Percentiles rank a stretch among this genome's conserved stretches.
Evolutionary conservation across 2,888 invertebrate genomes (phyloP).

Genomic region (Noctua comes): DNA sequence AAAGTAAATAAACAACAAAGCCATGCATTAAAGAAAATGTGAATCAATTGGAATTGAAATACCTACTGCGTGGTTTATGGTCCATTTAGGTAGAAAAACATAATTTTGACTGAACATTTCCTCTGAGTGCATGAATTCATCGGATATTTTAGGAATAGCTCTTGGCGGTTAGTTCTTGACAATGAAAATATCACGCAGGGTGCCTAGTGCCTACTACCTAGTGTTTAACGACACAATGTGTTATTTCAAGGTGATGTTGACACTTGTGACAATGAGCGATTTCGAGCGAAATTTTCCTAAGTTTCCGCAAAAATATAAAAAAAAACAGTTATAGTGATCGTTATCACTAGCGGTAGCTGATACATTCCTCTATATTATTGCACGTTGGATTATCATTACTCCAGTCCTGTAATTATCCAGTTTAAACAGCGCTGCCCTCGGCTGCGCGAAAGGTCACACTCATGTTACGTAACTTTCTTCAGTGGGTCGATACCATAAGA

Average conservation of each 20-base stretch:
- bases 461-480: slow-evolving; percentile 7
- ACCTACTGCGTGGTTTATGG: background rate
- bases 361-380: background rate
- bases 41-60: background rate
- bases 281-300: background rate
- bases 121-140: slow-evolving; percentile 13
- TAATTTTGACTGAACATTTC: background rate
- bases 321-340: background rate
- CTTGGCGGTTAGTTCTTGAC: slow-evolving; percentile 21
- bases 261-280: slow-evolving; percentile 23
- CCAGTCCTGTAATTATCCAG: background rate
- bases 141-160: slow-evolving; percentile 6
- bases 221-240: slow-evolving; percentile 6
- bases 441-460: slow-evolving; percentile 20
- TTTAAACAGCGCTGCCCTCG: background rate
- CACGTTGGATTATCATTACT: background rate
- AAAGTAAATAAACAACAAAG: background rate
- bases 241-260: slow-evolving; percentile 11
- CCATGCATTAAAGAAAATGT: slow-evolving; percentile 1
- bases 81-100: background rate
- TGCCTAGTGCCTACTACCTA: background rate
- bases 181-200: background rate
- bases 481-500: slow-evolving; percentile 19
- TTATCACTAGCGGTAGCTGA: background rate
- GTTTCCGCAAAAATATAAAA: background rate